phyloP scores from a whole-genome alignment of 2,113 vertebrate genomes.

The Orcinus orca region DNA sequence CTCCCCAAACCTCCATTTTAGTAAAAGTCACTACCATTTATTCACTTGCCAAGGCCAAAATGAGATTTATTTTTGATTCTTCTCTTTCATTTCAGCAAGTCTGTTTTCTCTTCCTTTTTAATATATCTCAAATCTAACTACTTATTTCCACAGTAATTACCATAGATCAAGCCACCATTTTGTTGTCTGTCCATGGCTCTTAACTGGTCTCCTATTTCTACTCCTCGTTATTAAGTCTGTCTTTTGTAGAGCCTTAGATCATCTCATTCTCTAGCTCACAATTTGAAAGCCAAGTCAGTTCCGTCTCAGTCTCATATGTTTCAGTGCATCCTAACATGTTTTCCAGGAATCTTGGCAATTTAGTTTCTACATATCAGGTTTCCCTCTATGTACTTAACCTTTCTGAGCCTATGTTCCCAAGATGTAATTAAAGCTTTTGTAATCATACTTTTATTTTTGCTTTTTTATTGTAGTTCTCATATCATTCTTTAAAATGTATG shows the following conservation, averaged over 20 bases:
- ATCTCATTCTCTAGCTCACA: not conserved
- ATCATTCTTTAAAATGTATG: not conserved
- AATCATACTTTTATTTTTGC: not conserved
- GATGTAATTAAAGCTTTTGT: not conserved
- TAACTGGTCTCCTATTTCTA: not conserved
- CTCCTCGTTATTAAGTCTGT: not conserved
- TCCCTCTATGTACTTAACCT: not conserved
- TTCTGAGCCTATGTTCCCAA: not conserved
- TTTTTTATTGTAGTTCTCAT: not conserved
- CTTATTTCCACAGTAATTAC: not conserved
- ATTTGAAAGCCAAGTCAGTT: not conserved
- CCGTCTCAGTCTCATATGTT: not conserved
- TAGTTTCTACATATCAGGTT: not conserved
- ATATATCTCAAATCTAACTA: not conserved
- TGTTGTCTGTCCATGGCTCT: not conserved
- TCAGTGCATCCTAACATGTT: not conserved
- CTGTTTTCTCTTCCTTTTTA: not conserved
- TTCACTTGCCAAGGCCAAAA: not conserved
- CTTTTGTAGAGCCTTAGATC: not conserved
- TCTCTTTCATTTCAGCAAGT: conserved; percentile 4
- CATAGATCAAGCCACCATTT: not conserved
- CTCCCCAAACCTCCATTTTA: not conserved
- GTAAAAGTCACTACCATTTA: not conserved
- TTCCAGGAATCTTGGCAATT: not conserved
- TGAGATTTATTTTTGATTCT: not conserved